Evolutionary conservation across 2,113 vertebrate species (phyloP), one percentile per base, ranked within the genome.

Genomic region (Eretmochelys imbricata): DNA sequence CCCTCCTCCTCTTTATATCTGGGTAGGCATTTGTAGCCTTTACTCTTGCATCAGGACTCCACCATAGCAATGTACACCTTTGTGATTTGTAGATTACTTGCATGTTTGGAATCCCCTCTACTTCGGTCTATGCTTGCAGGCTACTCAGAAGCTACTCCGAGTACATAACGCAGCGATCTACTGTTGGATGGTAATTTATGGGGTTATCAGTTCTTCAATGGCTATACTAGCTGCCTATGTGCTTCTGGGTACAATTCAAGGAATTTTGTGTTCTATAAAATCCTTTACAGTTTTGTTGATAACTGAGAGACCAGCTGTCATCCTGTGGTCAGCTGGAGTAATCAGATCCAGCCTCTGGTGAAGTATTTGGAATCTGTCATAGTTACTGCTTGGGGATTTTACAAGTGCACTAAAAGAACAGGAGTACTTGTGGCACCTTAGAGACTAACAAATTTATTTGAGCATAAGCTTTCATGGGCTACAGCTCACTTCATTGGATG

Each of bases 41-140:
- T 54, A 96, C 89, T 24, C 84, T 93, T 31, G 57, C 9, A 59
- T 14, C 57, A 59, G 92, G 82, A 79, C 96, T 94, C 89, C 90
- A 69, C 80, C 69, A 79, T 3, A n/a, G 82, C 31, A 91, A 49
- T 76, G 69, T 9, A 0, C 59, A 87, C 49, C n/a, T 76, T 46
- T 59, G 57, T 59, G 89, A 57, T 35, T 94, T 0, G 1, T 22
- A 65, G 84, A 12, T 65, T 88, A 27, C 79, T 50, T 53, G 89
- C 48, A 48, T 2, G 38, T 12, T 46, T 93, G 81, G 2, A 4
- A 0, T 24, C 75, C 38, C 57, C 57, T n/a, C 29, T 78, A 78
- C 87, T 92, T 0, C 0, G 59, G 90, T 91, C 90, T 35, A 35
- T 0, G 2, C 90, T 85, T 8, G 5, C 75, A 79, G 85, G 90